Conservation (phyloP, 30 jellyfish, hydroid and myxozoan species). For the Pseudorhiza aurosa region DNA sequence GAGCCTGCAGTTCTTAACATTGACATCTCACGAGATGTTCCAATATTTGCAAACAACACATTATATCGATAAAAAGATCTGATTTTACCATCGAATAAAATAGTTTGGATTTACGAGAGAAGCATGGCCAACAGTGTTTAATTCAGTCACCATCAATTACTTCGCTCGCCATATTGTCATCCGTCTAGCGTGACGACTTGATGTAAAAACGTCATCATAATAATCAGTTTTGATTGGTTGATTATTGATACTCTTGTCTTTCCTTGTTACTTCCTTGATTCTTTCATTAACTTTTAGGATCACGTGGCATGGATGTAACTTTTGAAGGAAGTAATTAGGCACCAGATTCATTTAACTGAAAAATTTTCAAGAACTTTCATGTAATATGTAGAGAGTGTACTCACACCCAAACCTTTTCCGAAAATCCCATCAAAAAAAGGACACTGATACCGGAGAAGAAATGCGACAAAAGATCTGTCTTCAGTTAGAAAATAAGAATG, state of each 20-base stretch:
- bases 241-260: not conserved
- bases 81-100: not conserved
- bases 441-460: no score
- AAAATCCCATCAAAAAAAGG: no score
- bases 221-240: constrained; percentile 1
- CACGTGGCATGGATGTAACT: no score
- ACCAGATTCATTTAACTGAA: no score
- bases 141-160: not conserved
- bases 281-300: not conserved
- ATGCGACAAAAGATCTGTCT: no score
- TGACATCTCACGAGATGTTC: constrained; percentile 47
- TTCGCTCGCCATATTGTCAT: constrained; percentile 27
- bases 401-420: no score
- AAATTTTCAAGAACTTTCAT: no score
- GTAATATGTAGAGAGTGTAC: no score
- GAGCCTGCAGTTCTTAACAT: constrained; percentile 39
- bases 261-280: constrained; percentile 19
- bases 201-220: not conserved
- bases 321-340: no score
- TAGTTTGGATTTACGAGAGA: not conserved
- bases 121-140: not conserved
- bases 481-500: no score
- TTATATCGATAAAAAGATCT: not conserved
- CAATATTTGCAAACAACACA: not conserved
- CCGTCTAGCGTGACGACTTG: constrained; percentile 5